Evolutionary conservation across 2,888 invertebrate genomes (phyloP), one percentile per base, ranked within the genome.

Genomic region (Chalcosyrphus nemorum): DNA sequence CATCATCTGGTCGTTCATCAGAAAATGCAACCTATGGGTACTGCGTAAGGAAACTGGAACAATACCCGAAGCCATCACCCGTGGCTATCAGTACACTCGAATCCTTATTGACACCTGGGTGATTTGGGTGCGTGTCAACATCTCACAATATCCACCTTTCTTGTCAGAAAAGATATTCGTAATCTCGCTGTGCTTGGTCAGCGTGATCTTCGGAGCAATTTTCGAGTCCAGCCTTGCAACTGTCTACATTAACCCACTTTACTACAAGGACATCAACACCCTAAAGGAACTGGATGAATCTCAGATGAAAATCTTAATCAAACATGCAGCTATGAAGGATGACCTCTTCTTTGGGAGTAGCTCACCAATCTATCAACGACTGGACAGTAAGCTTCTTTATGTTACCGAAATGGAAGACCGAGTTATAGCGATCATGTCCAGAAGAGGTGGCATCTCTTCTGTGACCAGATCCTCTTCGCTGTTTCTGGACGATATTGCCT

Each of bases 141-240:
- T 92, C 0, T 76, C 86, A 1, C 87, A 87, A 3, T 91, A 90
- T 86, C 91, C 92, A 5, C 88, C 89, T 0, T 90, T 89, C 71
- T 85, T 87, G 32, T 89, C 91, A 15, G 92, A 92, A 61, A 89
- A 91, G 63, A 87, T 92, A 15, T 90, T 92, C 75, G 86, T 92
- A 9, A 88, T 89, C 1, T 89, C 91, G 0, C 80, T 92, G n/a
- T 89, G 90, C 63, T 59, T 92, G 59, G 90, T 91, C 0, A 90
- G 91, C 78, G 90, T 92, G 6, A 91, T 91, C 29, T 90, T 91
- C 66, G 91, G 91, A 1, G 91, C 92, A 0, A 66, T 92, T 9
- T 89, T 92, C 50, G 92, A 92, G 85, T 92, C 92, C 4, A 91
- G 90, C 29, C 87, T 92, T 57, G 91, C 92, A 2, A 92, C 91